Base-by-base conservation (phyloP, 1,140 invertebrate genomes). In the Drosophila fuyamai region DNA sequence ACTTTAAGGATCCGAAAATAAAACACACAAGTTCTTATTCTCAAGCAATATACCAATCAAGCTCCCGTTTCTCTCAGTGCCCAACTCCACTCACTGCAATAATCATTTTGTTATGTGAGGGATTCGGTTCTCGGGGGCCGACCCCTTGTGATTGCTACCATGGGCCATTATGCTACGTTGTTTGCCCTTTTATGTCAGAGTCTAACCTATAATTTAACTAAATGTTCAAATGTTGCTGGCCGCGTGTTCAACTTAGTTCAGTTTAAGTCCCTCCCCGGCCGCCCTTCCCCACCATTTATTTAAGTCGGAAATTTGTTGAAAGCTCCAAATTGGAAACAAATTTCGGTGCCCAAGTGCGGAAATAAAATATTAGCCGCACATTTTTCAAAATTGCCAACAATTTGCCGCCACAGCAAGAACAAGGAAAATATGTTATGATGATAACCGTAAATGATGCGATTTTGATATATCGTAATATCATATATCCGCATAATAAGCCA, bases 141-240 rank as follows among this genome's bases (percentile, higher is more conserved):
- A 51, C 47, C 53, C 54, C 48, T 59, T 85, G 48, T 86, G 83
- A 86, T 82, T 86, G 83, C 83, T 86, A 88, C 83, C 83, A 86
- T 66, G 76, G 57, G 56, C 75, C 83, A 88, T 86, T 86, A 88
- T 86, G 84, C 78, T 86, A 86, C 83, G 84, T 89, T 89, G 84
- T 89, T 89, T 89, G 84, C 84, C 84, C 84, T 89, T 89, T 89
- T 89, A 89, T 89, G 84, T 89, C 84, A 89, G 84, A 63, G 61
- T 72, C 84, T 71, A 89, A 89, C 84, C 84, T 89, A 89, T 89
- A 89, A 89, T 89, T 89, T 89, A 84, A 89, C 84, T 89, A 89
- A 89, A 89, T 89, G 84, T 84, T 88, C 80, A 84, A 88, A 88
- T 84, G 82, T 82, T 79, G 75, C 75, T 53, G 74, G 76, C 81